These are phyloP conservation scores for Oasisia sp. DNA, from an alignment of 2,888 invertebrate species.

Conservation along the genomic window DNA sequence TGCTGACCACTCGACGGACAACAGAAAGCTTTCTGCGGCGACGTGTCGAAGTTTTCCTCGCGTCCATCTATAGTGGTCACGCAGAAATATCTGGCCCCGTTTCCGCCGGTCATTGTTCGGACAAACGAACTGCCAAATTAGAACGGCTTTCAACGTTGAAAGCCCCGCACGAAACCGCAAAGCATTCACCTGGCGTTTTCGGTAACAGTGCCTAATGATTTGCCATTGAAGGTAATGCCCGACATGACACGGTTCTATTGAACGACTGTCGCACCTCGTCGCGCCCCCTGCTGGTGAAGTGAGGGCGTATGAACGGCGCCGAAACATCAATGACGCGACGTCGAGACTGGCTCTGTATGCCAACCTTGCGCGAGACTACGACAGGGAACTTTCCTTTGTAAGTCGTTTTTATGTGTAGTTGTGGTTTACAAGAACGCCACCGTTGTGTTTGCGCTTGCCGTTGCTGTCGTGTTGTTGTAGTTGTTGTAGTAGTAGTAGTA, in stretches of 20 bases:
- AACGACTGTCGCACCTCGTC: background rate
- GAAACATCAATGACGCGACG: constrained; percentile 2
- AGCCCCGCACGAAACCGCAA: background rate
- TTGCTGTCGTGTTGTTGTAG: background rate
- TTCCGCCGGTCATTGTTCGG: background rate
- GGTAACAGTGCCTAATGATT: constrained; percentile 3
- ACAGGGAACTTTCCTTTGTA: background rate
- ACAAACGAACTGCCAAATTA: background rate
- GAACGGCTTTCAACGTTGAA: background rate
- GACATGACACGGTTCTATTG: background rate
- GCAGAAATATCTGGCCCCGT: background rate
- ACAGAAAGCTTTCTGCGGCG: background rate
- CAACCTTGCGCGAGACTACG: background rate
- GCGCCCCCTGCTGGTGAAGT: background rate
- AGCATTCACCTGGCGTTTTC: background rate
- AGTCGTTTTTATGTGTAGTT: background rate
- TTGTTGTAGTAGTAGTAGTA: too few species aligned
- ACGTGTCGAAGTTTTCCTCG: background rate
- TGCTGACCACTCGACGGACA: background rate
- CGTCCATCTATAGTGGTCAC: background rate
- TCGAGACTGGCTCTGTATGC: background rate
- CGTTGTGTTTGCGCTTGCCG: background rate
- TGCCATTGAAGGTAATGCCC: background rate
- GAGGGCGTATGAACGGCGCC: background rate
- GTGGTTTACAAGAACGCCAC: background rate